Base-by-base conservation (phyloP, 2,888 invertebrate species). In the Acronicta aceris region DNA sequence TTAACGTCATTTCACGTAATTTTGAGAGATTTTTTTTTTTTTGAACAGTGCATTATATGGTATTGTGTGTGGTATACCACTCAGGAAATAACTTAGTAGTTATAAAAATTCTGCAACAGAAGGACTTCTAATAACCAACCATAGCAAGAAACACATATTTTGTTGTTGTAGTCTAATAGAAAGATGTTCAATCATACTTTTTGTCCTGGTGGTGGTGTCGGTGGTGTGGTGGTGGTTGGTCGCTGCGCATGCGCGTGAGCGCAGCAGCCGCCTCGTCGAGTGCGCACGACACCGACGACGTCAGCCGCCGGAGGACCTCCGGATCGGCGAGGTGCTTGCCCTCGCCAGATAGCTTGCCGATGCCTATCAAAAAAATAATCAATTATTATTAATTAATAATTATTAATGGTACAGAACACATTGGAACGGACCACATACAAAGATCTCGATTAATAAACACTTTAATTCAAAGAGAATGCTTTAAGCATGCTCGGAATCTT, bases 261-360 rank as follows among this genome's bases (percentile, higher is more conserved):
- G 99, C 99, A 81, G 99, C 99, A 71, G 99, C 99, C 62, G 99
- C 99, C 95, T 99, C 99, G 95, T 99, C 99, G 85, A 99, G 96
- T 75, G 99, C 99, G 95, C 98, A 98, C 83, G 98, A 97, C 76
- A 98, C 97, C 82, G 98, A 98, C 55, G 98, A 97, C 79, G 98
- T 98, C 85, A 98, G 95, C 82, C 97, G 96, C 80, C 98, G 95
- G 79, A 98, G 95, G 82, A 98, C 98, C 92, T 98, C 98, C 73
- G 98, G 98, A 94, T 98, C 98, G 67, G 98, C 97, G 84, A 98
- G 96, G 91, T 97, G 96, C 92, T 97, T 97, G 85, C 97, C 97
- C 95, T 97, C 97, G 84, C 96, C 96, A 53, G 97, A 96, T 85
- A 97, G 93, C 94, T 97, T 97, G 83, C 97, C 97, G 85, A 98